Evolutionary conservation across 2,888 invertebrate species (phyloP).

Genomic region (Nomada fabriciana): DNA sequence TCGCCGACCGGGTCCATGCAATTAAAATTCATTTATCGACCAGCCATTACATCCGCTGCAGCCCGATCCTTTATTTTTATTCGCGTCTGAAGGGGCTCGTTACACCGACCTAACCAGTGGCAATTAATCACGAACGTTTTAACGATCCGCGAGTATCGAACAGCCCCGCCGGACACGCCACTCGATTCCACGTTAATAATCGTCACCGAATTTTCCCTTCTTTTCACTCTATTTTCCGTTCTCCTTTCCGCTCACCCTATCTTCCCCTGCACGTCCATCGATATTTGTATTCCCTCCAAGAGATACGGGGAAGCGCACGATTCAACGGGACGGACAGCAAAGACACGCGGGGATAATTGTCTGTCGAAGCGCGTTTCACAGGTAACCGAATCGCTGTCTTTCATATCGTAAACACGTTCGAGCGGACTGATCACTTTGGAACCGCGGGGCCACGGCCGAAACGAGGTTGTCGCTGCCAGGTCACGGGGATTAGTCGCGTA

Average conservation of each 20-base stretch:
- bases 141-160: conserved; percentile 63
- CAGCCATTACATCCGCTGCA: conserved; percentile 48
- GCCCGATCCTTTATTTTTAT: conserved; percentile 44
- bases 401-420: conserved; percentile 70
- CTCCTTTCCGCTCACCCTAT: background rate
- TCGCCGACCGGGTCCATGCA: conserved; percentile 22
- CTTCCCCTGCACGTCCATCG: background rate
- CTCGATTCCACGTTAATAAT: conserved; percentile 61
- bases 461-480: conserved; percentile 57
- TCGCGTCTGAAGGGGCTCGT: conserved; percentile 59
- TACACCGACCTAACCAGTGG: conserved; percentile 63
- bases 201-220: conserved; percentile 60
- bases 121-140: conserved; percentile 71
- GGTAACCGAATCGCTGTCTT: conserved; percentile 72
- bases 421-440: conserved; percentile 58
- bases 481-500: conserved; percentile 51
- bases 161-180: conserved; percentile 33
- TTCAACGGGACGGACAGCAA: conserved; percentile 47
- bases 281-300: background rate
- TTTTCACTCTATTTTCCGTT: background rate
- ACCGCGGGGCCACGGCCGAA: conserved; percentile 41
- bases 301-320: background rate
- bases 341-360: conserved; percentile 69
- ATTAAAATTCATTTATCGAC: conserved; percentile 64
- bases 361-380: conserved; percentile 69